Conservation (phyloP, 2,113 vertebrate species). For the Rhabdomys dilectus region DNA sequence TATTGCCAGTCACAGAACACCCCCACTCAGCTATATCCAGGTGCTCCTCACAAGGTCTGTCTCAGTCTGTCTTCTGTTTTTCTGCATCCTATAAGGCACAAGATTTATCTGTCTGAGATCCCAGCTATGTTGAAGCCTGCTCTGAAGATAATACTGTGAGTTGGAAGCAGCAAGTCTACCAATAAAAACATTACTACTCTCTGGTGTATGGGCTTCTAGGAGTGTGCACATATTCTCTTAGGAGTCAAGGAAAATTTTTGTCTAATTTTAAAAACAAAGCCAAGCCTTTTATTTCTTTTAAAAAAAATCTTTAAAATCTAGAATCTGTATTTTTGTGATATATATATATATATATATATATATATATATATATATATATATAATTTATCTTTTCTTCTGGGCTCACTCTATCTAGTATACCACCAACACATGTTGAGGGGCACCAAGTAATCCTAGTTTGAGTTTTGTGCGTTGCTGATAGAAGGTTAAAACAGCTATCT, state of each 20-base stretch:
- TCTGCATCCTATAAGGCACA: conserved; percentile 52
- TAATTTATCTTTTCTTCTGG: background rate
- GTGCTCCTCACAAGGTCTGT: conserved; percentile 53
- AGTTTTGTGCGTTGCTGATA: background rate
- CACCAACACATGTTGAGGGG: background rate
- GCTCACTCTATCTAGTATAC: background rate
- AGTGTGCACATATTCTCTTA: background rate
- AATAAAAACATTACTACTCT: background rate
- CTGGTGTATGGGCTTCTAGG: background rate
- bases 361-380: background rate
- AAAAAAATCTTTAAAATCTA: background rate
- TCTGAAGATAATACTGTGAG: background rate
- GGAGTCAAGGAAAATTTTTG: background rate
- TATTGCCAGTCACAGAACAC: conserved; percentile 64
- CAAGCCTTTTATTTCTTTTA: background rate
- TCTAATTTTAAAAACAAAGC: background rate
- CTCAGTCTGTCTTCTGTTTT: conserved; percentile 61
- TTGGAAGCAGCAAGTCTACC: background rate
- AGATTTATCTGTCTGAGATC: conserved; percentile 62
- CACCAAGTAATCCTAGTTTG: background rate
- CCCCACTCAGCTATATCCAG: conserved; percentile 8
- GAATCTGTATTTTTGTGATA: background rate
- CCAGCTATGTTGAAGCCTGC: conserved; percentile 46
- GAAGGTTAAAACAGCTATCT: background rate
- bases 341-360: background rate